Base-by-base conservation (phyloP, 2,113 vertebrate species). In the Felis chaus region DNA sequence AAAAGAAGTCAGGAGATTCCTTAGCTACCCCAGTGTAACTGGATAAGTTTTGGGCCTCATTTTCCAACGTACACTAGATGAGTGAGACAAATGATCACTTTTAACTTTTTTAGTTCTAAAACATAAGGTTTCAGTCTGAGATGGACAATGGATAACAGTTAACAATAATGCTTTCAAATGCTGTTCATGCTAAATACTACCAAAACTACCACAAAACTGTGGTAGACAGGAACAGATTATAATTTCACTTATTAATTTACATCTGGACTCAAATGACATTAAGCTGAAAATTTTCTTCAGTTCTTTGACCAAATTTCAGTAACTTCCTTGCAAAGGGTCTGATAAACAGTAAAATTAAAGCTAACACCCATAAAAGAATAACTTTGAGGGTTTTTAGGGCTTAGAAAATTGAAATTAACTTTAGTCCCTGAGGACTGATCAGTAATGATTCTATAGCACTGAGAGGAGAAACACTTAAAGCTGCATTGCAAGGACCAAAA, bases 171-270 rank as follows among this genome's bases (percentile, higher is more conserved):
- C 25, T 96, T 68, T 91, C 61, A 96, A 85, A 80, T 81, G 55
- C 33, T 36, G 55, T 74, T 33, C 48, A 69, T 76, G 31, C 19
- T 63, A 82, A 92, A 82, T 25, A 41, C 57, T 50, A 92, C 14
- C 74, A 29, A 96, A 94, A 76, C 89, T 27, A 88, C 48, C 66
- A 76, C 39, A 87, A 13, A 48, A 29, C 36, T 61, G 83, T 41
- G 33, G 53, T 9, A 83, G 83, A 39, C 61, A 78, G 53, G 39
- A 61, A 92, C 15, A 78, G 25, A 76, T 25, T 66, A 41, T 36
- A 25, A 69, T 92, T 88, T 81, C 61, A 95, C 78, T 82, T 78
- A 71, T 76, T 78, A 82, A 82, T 78, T 95, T 89, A 69, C 19
- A 65, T 19, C 83, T 71, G 39, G 39, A 89, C 33, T 76, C 39